A percentile compares a stretch with the other conserved stretches of the same genome.
phyloP scores from a whole-genome alignment of 37 sponge, comb jelly and placozoan genomes.

The Dysidea cf. avara region DNA sequence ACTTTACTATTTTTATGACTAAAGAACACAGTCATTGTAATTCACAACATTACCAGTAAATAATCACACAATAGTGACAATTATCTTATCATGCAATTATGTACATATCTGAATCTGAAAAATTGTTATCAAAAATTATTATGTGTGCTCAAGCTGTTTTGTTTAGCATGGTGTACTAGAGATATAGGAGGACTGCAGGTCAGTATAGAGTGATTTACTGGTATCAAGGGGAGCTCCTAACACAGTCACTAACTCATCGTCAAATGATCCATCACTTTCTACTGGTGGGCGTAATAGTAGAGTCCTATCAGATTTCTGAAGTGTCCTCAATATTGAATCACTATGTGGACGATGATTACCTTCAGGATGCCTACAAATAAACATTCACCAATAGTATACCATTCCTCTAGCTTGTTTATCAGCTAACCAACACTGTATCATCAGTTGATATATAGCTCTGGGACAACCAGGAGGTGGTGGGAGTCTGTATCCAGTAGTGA shows the following conservation, averaged over 20 bases:
- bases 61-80: too few relatives aligned
- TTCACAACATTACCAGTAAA: too few relatives aligned
- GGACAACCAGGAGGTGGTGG: slow-evolving; percentile 34
- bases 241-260: background rate
- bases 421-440: slow-evolving; percentile 20
- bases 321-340: slow-evolving; percentile 9
- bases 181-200: slow-evolving; percentile 47
- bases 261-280: background rate
- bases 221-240: slow-evolving; percentile 54
- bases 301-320: slow-evolving; percentile 22
- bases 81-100: too few relatives aligned
- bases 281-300: slow-evolving; percentile 18
- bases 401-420: background rate
- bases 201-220: slow-evolving; percentile 37
- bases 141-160: too few relatives aligned
- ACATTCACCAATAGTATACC: background rate
- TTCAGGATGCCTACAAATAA: slow-evolving; percentile 47
- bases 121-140: too few relatives aligned
- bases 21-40: too few relatives aligned
- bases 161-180: too few relatives aligned
- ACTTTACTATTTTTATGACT: too few relatives aligned
- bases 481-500: slow-evolving; percentile 17
- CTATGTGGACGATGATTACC: slow-evolving; percentile 23
- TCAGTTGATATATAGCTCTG: slow-evolving; percentile 18
- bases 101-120: too few relatives aligned